Percentiles rank a stretch among this genome's conserved stretches.
These are phyloP conservation scores for Lottia scabra DNA, from an alignment of 2,888 invertebrate species.

Conservation along the genomic window DNA sequence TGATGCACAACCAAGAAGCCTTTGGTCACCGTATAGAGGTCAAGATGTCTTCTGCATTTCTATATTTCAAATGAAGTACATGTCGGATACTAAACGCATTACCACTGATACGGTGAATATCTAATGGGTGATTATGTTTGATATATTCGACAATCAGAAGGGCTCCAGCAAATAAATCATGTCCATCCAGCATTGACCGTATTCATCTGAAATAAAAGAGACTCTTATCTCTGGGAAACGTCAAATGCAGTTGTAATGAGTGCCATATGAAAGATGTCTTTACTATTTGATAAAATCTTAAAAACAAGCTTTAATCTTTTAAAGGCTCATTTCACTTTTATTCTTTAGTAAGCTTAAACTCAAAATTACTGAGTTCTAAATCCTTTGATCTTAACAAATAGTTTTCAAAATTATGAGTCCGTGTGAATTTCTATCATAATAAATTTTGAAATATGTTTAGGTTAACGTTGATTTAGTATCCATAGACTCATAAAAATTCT, in stretches of 20 bases:
- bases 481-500: no score
- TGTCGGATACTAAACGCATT: not conserved
- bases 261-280: not conserved
- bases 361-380: no score
- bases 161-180: not conserved
- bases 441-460: no score
- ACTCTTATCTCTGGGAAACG: not conserved
- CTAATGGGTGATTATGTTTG: conserved; percentile 1
- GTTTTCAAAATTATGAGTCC: no score
- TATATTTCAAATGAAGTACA: not conserved
- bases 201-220: not conserved
- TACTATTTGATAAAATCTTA: not conserved
- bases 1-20: not conserved
- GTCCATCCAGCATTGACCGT: not conserved
- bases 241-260: not conserved
- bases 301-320: not conserved
- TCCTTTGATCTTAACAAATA: no score
- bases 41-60: not conserved
- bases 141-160: conserved; percentile 2
- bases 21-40: not conserved
- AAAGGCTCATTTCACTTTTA: not conserved
- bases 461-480: no score
- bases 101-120: not conserved
- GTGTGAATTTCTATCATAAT: no score
- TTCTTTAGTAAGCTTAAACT: not conserved